These are phyloP conservation scores for Amiota communis DNA, from an alignment of 2,888 invertebrate genomes.

Conservation along the genomic window DNA sequence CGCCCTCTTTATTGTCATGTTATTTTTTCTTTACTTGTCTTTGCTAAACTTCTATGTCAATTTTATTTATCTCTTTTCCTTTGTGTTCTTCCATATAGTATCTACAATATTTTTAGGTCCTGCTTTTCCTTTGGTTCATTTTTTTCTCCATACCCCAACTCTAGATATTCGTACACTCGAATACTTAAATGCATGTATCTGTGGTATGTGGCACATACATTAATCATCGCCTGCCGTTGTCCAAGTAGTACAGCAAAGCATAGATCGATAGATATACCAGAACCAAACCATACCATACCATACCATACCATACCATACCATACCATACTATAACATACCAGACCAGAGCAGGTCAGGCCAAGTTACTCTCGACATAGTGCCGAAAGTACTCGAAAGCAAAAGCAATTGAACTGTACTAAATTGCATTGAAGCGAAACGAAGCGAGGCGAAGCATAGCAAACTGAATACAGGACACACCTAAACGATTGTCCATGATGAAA, in stretches of 20 bases:
- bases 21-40: too few species aligned
- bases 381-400: slow-evolving; percentile 3
- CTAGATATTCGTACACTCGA: too few species aligned
- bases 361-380: neutral
- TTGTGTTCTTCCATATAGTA: too few species aligned
- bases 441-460: neutral
- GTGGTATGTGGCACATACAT: slow-evolving; percentile 17
- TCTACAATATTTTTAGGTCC: too few species aligned
- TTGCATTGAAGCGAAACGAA: slow-evolving; percentile 27
- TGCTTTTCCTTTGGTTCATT: too few species aligned
- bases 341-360: neutral
- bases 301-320: neutral
- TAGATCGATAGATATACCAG: neutral
- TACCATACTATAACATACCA: neutral
- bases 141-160: too few species aligned
- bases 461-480: slow-evolving; percentile 45
- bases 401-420: slow-evolving; percentile 22
- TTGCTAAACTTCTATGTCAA: too few species aligned
- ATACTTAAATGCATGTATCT: too few species aligned
- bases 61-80: too few species aligned
- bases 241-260: neutral
- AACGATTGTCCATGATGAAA: slow-evolving; percentile 6
- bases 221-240: slow-evolving; percentile 20
- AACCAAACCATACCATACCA: neutral
- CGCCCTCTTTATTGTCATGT: too few species aligned